Conservation (phyloP, 1,140 invertebrate genomes). For the Drosophila lowei region DNA sequence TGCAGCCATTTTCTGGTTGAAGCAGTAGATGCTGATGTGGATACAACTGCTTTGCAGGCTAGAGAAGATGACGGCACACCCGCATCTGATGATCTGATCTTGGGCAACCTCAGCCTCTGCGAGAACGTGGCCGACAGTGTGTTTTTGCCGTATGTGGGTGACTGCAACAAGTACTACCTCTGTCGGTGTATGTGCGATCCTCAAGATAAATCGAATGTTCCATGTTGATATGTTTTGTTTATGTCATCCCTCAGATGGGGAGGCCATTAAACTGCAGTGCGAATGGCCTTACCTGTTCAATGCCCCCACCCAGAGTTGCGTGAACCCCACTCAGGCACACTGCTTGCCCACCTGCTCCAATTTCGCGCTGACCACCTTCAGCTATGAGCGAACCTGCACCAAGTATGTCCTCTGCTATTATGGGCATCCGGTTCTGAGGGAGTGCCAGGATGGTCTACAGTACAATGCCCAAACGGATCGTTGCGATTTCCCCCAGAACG, state of each 20-base stretch:
- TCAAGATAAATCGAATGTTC: neutral
- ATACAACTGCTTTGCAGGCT: neutral
- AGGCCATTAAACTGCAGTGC: constrained; percentile 45
- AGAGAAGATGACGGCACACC: neutral
- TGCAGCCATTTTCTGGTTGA: neutral
- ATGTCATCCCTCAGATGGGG: constrained; percentile 32
- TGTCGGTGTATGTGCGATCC: constrained; percentile 52
- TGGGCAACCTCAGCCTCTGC: constrained; percentile 50
- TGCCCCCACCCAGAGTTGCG: constrained; percentile 56
- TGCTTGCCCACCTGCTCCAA: constrained; percentile 47
- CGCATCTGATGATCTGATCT: constrained; percentile 12
- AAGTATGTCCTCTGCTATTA: constrained; percentile 76
- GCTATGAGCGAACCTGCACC: constrained; percentile 73
- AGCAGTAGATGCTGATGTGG: neutral
- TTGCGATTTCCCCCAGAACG: constrained; percentile 70
- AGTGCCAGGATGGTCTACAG: constrained; percentile 67
- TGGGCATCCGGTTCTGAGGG: constrained; percentile 55
- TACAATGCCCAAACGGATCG: constrained; percentile 72
- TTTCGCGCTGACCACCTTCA: constrained; percentile 41
- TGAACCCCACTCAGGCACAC: neutral
- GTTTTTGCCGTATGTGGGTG: constrained; percentile 61
- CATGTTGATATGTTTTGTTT: neutral
- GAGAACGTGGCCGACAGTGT: constrained; percentile 52
- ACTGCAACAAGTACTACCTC: constrained; percentile 62
- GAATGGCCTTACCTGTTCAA: constrained; percentile 42